Base-by-base conservation (phyloP, 1,140 invertebrate genomes). In the Drosophila pruinosa region DNA sequence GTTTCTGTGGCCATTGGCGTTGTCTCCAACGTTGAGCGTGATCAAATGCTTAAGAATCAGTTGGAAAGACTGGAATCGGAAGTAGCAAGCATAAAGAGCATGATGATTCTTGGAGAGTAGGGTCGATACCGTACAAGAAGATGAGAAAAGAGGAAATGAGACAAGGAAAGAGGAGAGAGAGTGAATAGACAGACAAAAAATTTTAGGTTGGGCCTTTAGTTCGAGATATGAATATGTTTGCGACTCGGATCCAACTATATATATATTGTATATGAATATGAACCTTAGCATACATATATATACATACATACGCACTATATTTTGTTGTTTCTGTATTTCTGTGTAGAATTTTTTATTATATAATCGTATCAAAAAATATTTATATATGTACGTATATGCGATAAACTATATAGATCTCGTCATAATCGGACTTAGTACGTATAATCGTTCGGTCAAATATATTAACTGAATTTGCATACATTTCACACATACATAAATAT, bases 51-150 rank as follows among this genome's bases (percentile, higher is more conserved):
- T 0, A 96, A 97, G 80, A 95, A 94, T 0, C 95, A 98, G 91
- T 92, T 99, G 72, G 96, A 97, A 54, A 93, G 96, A 58, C 93
- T 99, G 3, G 97, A 97, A 6, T 96, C 95, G 0, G 98, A 99
- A 91, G 97, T 99, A 36, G 97, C 96, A n/a, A 95, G 95, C 68
- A 94, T 99, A 0, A 96, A 97, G 88, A 95, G 94, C 63, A 94
- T 95, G 90, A 93, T 95, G 80, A 93, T 93, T 50, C 92, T 93
- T 64, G 69, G 71, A 0, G 89, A 90, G 12, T 86, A 75, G n/a
- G n/a, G n/a, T n/a, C n/a, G n/a, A n/a, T n/a, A n/a, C n/a, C n/a
- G n/a, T n/a, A n/a, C n/a, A n/a, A n/a, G 48, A 4, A 24, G 61
- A 36, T 6, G 70, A 63, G 59, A 56, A 50, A n/a, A 69, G 39